Percentiles rank a stretch among this genome's conserved stretches.
Conservation (phyloP, 2,888 invertebrate species). For the Auanema freiburgensis region DNA sequence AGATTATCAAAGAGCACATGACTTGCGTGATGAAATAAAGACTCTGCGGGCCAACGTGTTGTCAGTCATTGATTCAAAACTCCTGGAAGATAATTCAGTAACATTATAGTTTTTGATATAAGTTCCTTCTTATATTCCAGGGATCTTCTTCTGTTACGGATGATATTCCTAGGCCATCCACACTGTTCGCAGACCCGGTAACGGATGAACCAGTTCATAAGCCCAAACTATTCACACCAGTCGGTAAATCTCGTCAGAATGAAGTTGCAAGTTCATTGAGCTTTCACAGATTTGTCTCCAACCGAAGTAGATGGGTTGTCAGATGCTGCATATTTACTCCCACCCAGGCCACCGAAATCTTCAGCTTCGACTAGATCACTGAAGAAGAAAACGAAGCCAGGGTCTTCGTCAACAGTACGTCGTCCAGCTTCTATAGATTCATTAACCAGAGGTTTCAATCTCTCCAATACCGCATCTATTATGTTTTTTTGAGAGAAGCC, state of each 20-base stretch:
- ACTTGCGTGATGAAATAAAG: constrained; percentile 48
- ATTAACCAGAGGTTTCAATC: no score
- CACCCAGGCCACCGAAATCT: constrained; percentile 25
- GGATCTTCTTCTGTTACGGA: constrained; percentile 13
- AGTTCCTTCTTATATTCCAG: neutral
- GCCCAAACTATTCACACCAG: constrained; percentile 38
- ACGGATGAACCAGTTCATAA: constrained; percentile 9
- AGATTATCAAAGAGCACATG: constrained; percentile 54
- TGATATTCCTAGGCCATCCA: constrained; percentile 33
- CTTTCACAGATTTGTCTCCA: constrained; percentile 31
- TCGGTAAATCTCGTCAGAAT: constrained; percentile 15
- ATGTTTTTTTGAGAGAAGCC: no score
- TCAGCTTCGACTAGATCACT: constrained; percentile 4
- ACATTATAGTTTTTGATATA: neutral
- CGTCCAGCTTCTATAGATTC: constrained; percentile 6
- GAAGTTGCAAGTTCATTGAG: neutral
- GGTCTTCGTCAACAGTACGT: constrained; percentile 14
- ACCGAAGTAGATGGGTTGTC: constrained; percentile 27
- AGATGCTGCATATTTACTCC: constrained; percentile 25
- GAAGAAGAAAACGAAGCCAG: constrained; percentile 16
- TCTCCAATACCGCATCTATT: no score
- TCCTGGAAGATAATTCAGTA: constrained; percentile 37
- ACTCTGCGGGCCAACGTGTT: constrained; percentile 42
- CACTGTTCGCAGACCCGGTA: constrained; percentile 21
- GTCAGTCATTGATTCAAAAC: constrained; percentile 32